Base-by-base conservation (phyloP, 2,797 vertebrate species). In the Etheostoma nigrum region DNA sequence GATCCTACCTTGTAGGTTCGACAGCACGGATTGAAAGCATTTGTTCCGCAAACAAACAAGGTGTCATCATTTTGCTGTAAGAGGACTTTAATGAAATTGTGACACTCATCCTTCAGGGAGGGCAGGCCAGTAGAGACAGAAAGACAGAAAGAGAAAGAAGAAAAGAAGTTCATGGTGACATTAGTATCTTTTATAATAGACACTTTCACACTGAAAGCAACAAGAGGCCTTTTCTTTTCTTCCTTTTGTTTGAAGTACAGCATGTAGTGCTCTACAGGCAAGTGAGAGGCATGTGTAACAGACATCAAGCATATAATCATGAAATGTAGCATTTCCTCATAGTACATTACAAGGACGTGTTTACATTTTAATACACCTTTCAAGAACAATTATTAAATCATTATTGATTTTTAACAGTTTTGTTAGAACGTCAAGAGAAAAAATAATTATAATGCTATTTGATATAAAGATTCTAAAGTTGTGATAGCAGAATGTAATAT, bases 71-170 rank as follows among this genome's bases (percentile, higher is more conserved):
- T 97, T 91, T 97, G 97, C 95, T 97, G 98, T 81, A 99, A 95
- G 66, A 99, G 96, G 87, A 99, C 97, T 93, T 99, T 99, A 94
- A 99, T 99, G 92, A 99, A 99, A 90, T 99, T 99, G 94, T 99
- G 98, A 93, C 98, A 99, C 89, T 99, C 98, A 78, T 99, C 98
- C 98, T 99, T 92, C 65, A 72, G 72, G 86, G 58, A 66, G 89
- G 88, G 68, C 88, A 1, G 90, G 79, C 44, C 45, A 18, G 65
- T 5, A 45, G 65, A 57, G 59, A 48, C 30, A 52, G 23, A 58
- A 55, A 57, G 59, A 48, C 30, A 52, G 23, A 58, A 55, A 57
- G 13, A 69, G 55, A 77, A 36, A 79, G 53, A 78, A 71, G 51
- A 88, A 42, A 82, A 18, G 33, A 81, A 30, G 72, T 60, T 67